Evolutionary conservation across 1,140 invertebrate species (phyloP), one percentile per base, ranked within the genome.

Genomic region (Leptoteleia sp.): DNA sequence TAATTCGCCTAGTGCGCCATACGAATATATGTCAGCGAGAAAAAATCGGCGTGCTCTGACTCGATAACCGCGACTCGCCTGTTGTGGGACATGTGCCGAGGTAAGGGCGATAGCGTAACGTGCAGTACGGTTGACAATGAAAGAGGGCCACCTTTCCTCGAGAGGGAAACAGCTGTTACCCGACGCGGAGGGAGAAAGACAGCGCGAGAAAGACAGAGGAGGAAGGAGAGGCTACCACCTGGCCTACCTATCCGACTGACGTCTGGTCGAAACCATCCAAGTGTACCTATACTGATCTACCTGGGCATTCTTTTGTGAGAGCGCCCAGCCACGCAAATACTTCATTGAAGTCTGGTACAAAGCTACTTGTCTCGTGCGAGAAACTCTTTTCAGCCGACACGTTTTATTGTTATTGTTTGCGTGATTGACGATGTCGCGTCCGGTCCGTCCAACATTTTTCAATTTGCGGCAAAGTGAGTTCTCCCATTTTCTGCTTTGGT

Each of bases 101-200:
- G n/a, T n/a, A n/a, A n/a, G n/a, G n/a, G n/a, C n/a, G n/a, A n/a
- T n/a, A n/a, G n/a, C n/a, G n/a, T n/a, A n/a, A n/a, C n/a, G 15
- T 47, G 61, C 70, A 48, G 38, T 73, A 62, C 73, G 68, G 83
- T 85, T 87, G 84, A 87, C 82, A 88, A 89, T 87, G 80, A 85
- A 82, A 81, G 75, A 81, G 81, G 79, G 42, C 81, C 82, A 82
- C 48, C 71, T 80, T 79, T 73, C 40, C 67, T 61, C 47, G 59
- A 38, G 72, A 82, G 85, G 85, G 83, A 88, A 88, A 88, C 88
- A 88, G 88, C 87, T 88, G 88, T 88, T 86, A 61, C 65, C 71
- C 83, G 84, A 82, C 38, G 40, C 52, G 47, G 75, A 79, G 73
- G 45, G 25, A 82, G 64, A 52, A 55, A 40, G 57, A 80, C 57